Evolutionary conservation across 2,888 invertebrate genomes (phyloP).

Genomic region (Epinotia demarniana): DNA sequence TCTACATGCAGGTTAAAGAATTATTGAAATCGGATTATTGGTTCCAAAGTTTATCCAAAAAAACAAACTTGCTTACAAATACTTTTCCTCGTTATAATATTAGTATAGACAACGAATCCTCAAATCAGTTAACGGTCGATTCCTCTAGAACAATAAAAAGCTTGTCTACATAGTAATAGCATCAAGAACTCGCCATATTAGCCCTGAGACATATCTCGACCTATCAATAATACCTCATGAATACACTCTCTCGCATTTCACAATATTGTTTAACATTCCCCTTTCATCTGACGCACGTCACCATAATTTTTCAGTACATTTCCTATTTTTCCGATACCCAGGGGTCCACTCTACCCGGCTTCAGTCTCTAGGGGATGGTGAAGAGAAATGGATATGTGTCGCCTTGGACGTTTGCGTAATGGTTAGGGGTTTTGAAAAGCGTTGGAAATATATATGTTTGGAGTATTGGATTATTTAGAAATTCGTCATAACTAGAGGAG

Average conservation of each 20-base stretch:
- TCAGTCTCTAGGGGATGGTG: background rate
- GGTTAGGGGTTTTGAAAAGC: background rate
- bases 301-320: conserved; percentile 42
- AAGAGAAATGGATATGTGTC: conserved; percentile 27
- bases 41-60: no score
- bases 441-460: background rate
- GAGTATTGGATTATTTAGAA: background rate
- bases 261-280: conserved; percentile 19
- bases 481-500: no score
- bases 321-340: conserved; percentile 22
- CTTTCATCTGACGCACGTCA: conserved; percentile 21
- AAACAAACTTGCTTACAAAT: no score
- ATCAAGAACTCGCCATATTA: no score
- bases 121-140: no score
- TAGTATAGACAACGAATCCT: no score
- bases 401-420: conserved; percentile 3
- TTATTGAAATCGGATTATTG: no score
- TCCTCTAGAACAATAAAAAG: no score
- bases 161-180: no score
- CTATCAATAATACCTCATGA: background rate
- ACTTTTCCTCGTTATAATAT: no score
- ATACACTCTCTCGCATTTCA: background rate
- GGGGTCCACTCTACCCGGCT: conserved; percentile 2
- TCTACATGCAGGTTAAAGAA: no score
- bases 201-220: no score